Base-by-base conservation (phyloP, 1,140 invertebrate genomes). In the Trichomalopsis sarcophagae region DNA sequence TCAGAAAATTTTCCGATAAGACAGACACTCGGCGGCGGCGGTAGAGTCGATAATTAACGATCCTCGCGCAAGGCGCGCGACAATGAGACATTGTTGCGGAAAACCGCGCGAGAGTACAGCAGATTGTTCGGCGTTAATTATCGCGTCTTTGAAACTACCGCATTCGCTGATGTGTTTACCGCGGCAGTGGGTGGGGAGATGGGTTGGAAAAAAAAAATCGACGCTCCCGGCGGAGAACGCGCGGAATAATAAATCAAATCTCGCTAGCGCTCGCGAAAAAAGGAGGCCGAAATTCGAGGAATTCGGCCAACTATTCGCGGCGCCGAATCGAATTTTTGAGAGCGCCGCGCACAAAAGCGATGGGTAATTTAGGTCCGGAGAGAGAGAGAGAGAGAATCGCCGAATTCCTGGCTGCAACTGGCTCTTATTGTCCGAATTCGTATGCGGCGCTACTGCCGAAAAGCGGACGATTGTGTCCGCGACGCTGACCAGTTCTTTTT, bases 1-100 rank as follows among this genome's bases (percentile, higher is more conserved):
- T 83, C 76, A 73, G 75, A 84, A 78, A 84, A 71, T 84, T 71
- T 84, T 21, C 75, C 75, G 30, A 84, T 84, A 83, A 83, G 74
- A 77, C 55, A 44, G 47, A 71, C 14, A 55, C 36, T 1, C 30
- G 21, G 7, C 9, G 13, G 13, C 13, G 21, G 33, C 47, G 47
- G 47, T 62, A 62, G 55, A n/a, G 17, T 27, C 30, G 66, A 79
- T 84, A 84, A 78, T 84, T 78, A 84, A 84, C 76, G 44, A 73
- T 33, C 23, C 36, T 66, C 23, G 9, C 23, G 9, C 44, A 0
- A 33, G 17, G 11, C 27, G 10, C 27, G 10, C 7, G 33, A 50
- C 40, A 71, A 82, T 75, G 27, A 75, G 71, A 74, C 81, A 40
- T 23, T 75, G 27, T 36, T 36, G 44, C 3, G 27, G 47, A 75